Evolutionary conservation across 2,113 vertebrate species (phyloP).

Genomic region (Nanger granti): DNA sequence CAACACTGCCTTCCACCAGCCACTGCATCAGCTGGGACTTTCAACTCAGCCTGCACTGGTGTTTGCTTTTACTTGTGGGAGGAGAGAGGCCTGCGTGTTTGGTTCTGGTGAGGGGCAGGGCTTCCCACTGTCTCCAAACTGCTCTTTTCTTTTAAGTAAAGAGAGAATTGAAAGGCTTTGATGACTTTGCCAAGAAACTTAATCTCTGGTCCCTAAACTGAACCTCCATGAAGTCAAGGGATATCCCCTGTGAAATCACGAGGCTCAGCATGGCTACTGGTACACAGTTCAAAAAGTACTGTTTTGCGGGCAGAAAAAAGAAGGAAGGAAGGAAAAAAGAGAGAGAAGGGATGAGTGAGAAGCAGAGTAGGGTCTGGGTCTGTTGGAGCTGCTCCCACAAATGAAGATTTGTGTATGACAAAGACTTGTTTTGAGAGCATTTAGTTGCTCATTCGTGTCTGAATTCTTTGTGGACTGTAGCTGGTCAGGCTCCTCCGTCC

Average conservation of each 20-base stretch:
- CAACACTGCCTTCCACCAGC: rapidly evolving
- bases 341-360: not conserved
- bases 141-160: not conserved
- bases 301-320: not conserved
- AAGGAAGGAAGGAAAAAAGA: not conserved
- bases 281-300: not conserved
- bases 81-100: not conserved
- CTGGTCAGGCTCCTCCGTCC: not conserved
- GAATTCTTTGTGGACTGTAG: not conserved
- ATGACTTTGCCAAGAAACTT: not conserved
- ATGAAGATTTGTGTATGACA: not conserved
- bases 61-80: not conserved
- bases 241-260: not conserved
- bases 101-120: not conserved
- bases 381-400: no score
- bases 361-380: not conserved
- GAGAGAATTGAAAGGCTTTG: not conserved
- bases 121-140: not conserved
- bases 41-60: not conserved
- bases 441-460: not conserved
- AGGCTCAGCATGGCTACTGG: not conserved
- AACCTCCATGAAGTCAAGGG: not conserved
- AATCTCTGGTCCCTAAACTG: not conserved
- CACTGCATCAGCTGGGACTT: not conserved
- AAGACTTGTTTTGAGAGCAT: not conserved